Evolutionary conservation across 1,140 invertebrate species (phyloP).

Genomic region (Bombus consobrinus): DNA sequence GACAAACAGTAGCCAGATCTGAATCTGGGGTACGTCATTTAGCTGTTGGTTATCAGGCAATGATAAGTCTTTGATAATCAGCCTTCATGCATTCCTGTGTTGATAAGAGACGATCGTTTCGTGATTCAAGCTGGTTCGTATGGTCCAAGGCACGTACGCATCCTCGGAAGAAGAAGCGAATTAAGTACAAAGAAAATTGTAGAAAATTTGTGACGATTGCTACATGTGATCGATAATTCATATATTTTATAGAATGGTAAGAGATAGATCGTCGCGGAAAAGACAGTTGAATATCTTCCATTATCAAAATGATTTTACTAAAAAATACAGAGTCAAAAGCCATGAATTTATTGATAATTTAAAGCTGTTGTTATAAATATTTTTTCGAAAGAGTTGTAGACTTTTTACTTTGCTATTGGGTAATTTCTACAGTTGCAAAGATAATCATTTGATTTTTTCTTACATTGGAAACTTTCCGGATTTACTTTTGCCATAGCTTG

Average conservation of each 20-base stretch:
- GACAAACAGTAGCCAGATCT: constrained; percentile 32
- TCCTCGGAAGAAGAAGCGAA: neutral
- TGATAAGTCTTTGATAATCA: constrained; percentile 47
- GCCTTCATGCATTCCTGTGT: constrained; percentile 40
- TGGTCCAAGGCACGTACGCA: neutral
- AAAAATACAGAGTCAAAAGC: too few species aligned
- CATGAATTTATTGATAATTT: too few species aligned
- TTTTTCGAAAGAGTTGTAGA: neutral
- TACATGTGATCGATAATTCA: neutral
- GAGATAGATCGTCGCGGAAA: neutral
- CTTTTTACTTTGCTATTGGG: too few species aligned
- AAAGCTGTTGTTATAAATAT: too few species aligned
- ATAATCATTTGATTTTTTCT: neutral
- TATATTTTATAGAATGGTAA: neutral
- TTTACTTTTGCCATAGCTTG: neutral
- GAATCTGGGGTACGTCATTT: constrained; percentile 33
- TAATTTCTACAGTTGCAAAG: too few species aligned
- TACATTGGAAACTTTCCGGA: neutral
- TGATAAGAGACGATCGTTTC: constrained; percentile 43
- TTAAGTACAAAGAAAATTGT: neutral
- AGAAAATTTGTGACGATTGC: neutral
- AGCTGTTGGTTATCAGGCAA: constrained; percentile 28
- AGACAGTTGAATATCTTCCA: too few species aligned
- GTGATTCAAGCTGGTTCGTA: neutral
- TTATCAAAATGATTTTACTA: too few species aligned